Base-by-base conservation (phyloP, 92 coral and sea anemone species). In the Palythoa heliodiscus region DNA sequence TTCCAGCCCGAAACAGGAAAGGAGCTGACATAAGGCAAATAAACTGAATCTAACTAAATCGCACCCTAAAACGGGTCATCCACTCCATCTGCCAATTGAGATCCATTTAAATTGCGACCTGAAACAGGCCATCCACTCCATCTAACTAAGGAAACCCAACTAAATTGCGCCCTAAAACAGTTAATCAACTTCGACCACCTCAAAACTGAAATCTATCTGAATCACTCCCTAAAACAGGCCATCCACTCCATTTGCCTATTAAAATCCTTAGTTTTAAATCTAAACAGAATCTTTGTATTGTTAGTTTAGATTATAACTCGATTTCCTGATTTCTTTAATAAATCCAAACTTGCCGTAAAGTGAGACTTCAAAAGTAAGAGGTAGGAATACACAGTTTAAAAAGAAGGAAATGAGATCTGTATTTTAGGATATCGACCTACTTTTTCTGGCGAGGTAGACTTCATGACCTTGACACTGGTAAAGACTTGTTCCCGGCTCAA, bases 401-500 rank as follows among this genome's bases (percentile, higher is more conserved):
- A 29, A 0, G 35, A 29, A 29, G 35, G 35, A 29, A 29, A 29
- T 29, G 35, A 29, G 50, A 43, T 43, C 50, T 43, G 9, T 43
- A 43, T 43, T 43, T 43, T 43, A 3, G 7, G 50, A 43, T 29
- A 29, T 19, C 0, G 5, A 70, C 79, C 20, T 60, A 96, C 99
- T 93, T 94, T 96, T 53, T 91, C 95, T 20, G 98, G 99, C 16
- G 93, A 77, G 17, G 95, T 85, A 0, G 98, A 89, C 76, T 96
- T 95, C 84, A 94, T 85, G 24, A 96, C 94, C 79, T 96, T 96
- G 29, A 96, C 97, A 73, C 90, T 93, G 19, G 98, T 93, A 64
- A 95, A 96, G 40, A 96, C 99, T 76, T 96, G 93, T 82, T 96
- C 98, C 58, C 87, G 93, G 75, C 92, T 87, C 60, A 96, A 87